Evolutionary conservation across 2,888 invertebrate genomes (phyloP), one percentile per base, ranked within the genome.

Genomic region (Branchipolynoe longqiensis): DNA sequence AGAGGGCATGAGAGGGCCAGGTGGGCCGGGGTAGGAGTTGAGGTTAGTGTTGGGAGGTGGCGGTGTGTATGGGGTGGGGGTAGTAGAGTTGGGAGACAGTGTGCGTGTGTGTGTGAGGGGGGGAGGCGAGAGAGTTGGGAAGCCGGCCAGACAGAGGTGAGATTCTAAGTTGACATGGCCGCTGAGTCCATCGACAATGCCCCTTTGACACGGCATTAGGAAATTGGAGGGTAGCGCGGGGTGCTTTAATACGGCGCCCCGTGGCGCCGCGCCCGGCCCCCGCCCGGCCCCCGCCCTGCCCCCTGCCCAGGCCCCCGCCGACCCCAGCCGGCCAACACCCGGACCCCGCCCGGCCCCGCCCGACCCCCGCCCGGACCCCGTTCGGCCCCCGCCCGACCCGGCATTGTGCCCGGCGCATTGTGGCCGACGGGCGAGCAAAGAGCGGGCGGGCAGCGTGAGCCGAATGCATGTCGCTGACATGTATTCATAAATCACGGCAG

Each of bases 381-480:
- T n/a, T n/a, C n/a, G n/a, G n/a, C n/a, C n/a, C n/a, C n/a, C n/a
- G n/a, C n/a, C n/a, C n/a, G n/a, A n/a, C 18, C 31, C 1, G 78
- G 28, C 78, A 31, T 78, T 78, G 78, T 78, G 78, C 28, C 48
- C 48, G 28, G 18, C 0, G 78, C 48, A 78, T 54, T 78, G 78
- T 78, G 78, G 18, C 78, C 48, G 54, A 33, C 78, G 54, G 54
- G 54, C 78, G 78, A 78, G 78, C 78, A 48, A 41, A 48, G 78
- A 78, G 78, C 48, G 78, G 48, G 48, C 78, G n/a, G 31, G 78
- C 33, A 48, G 54, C n/a, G 78, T 78, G 78, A 31, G 54, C 28
- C 41, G 78, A 78, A 78, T 78, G 78, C 78, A 78, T 78, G 78
- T 78, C 78, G 31, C 78, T 54, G 78, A 78, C 78, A 78, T 78